These are phyloP conservation scores for Tangachromis dhanisi DNA, from an alignment of 2,113 vertebrate genomes.

Conservation along the genomic window DNA sequence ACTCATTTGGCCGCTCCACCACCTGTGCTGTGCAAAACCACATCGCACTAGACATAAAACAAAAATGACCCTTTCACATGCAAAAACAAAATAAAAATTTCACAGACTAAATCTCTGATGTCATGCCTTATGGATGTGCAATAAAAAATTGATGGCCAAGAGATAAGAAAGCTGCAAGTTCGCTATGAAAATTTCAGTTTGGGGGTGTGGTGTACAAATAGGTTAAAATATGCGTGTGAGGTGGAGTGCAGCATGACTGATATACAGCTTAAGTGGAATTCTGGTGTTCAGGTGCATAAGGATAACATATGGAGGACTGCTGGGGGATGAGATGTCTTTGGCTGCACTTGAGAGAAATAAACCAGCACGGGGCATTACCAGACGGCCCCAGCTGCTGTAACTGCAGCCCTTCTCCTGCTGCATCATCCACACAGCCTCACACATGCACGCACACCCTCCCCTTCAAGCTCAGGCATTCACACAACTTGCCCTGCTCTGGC, in stretches of 20 bases:
- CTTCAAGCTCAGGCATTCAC: not conserved
- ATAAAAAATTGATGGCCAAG: conserved; percentile 51
- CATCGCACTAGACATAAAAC: not conserved
- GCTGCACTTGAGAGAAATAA: conserved; percentile 29
- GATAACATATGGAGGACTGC: conserved; percentile 47
- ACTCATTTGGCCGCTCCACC: not conserved
- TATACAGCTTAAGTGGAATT: not conserved
- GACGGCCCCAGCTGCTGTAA: not conserved
- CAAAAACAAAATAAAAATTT: not conserved
- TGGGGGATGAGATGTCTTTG: conserved; percentile 32
- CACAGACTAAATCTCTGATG: not conserved
- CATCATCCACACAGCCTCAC: not conserved
- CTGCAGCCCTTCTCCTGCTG: conserved; percentile 13
- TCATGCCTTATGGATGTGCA: conserved; percentile 54
- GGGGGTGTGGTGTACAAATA: conserved; percentile 15
- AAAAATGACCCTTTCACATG: not conserved
- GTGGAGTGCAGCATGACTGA: not conserved
- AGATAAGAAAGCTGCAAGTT: conserved; percentile 15
- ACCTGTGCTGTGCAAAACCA: not conserved
- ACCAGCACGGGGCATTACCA: conserved; percentile 19
- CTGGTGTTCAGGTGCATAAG: conserved; percentile 9
- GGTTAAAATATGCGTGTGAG: not conserved
- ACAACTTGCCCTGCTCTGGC: not conserved
- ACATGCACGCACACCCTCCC: not conserved
- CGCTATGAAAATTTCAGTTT: conserved; percentile 43